A percentile compares a stretch with the other conserved stretches of the same genome.
Conservation (phyloP, 2,113 vertebrate genomes). For the Sisor rabdophorus region DNA sequence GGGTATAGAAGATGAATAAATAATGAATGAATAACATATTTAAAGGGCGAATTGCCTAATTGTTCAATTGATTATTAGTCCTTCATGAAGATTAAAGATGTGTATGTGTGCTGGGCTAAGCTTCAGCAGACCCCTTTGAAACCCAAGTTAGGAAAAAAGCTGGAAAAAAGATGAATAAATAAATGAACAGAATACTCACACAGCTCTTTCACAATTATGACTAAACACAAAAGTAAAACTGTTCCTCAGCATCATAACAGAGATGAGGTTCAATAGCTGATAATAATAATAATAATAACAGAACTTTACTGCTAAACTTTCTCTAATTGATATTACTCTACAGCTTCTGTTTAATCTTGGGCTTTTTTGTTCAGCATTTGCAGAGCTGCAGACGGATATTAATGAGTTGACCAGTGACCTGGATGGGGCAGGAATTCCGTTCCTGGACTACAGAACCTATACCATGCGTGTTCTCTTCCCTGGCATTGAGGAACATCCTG, state of each 20-base stretch:
- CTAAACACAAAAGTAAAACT: neutral
- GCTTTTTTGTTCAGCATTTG: conserved; percentile 78
- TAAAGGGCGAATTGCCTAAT: too few species aligned
- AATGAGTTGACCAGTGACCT: conserved; percentile 94
- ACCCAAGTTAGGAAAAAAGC: too few species aligned
- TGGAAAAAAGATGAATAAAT: too few species aligned
- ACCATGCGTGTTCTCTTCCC: conserved; percentile 98
- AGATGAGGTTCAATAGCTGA: neutral
- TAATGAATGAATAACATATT: too few species aligned
- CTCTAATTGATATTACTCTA: neutral
- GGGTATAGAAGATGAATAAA: too few species aligned
- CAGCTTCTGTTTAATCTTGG: neutral
- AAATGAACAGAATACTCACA: neutral
- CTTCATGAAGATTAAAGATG: too few species aligned
- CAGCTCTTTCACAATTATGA: neutral
- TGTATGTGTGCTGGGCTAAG: too few species aligned
- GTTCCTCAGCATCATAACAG: neutral
- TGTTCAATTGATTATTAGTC: too few species aligned
- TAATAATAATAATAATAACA: neutral
- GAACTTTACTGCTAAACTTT: neutral
- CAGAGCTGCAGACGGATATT: conserved; percentile 96
- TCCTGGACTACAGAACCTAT: conserved; percentile 92
- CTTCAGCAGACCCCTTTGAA: too few species aligned
- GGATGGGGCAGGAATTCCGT: conserved; percentile 92
- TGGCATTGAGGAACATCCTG: conserved; percentile 95